Evolutionary conservation across 2,888 invertebrate genomes (phyloP).

Genomic region (Opisthograptis luteolata): DNA sequence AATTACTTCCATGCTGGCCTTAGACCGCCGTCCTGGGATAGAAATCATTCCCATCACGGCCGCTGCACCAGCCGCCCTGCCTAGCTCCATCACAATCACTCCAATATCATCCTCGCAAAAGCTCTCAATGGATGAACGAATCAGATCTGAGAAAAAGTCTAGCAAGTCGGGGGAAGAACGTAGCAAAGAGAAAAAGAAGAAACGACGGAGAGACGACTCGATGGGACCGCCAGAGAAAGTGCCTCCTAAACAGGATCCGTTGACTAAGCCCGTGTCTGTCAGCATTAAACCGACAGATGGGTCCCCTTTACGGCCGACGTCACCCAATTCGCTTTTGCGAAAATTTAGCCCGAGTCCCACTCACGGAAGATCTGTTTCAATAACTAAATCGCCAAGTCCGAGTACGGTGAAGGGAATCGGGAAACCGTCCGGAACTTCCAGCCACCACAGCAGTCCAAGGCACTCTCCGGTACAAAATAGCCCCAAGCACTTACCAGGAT

Average conservation of each 20-base stretch:
- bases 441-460: slow-evolving; percentile 88
- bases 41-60: slow-evolving; percentile 93
- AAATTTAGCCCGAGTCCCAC: slow-evolving; percentile 90
- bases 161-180: slow-evolving; percentile 75
- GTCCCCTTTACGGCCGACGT: slow-evolving; percentile 86
- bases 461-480: slow-evolving; percentile 91
- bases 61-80: slow-evolving; percentile 85
- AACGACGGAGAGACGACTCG: slow-evolving; percentile 89
- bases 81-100: slow-evolving; percentile 94
- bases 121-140: slow-evolving; percentile 75
- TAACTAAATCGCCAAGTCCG: slow-evolving; percentile 86
- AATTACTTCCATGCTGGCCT: slow-evolving; percentile 85
- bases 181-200: slow-evolving; percentile 88
- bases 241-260: slow-evolving; percentile 88
- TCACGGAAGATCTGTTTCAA: slow-evolving; percentile 85
- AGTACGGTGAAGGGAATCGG: slow-evolving; percentile 69
- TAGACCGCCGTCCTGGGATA: slow-evolving; percentile 90
- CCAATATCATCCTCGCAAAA: slow-evolving; percentile 87
- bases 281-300: slow-evolving; percentile 88
- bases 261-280: slow-evolving; percentile 89
- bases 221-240: slow-evolving; percentile 94
- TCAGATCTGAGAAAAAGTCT: slow-evolving; percentile 76
- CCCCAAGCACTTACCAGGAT: slow-evolving; percentile 89
- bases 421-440: slow-evolving; percentile 78
- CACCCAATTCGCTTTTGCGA: slow-evolving; percentile 86